phyloP scores from a whole-genome alignment of 2,113 vertebrate genomes.

The Callospermophilus lateralis region DNA sequence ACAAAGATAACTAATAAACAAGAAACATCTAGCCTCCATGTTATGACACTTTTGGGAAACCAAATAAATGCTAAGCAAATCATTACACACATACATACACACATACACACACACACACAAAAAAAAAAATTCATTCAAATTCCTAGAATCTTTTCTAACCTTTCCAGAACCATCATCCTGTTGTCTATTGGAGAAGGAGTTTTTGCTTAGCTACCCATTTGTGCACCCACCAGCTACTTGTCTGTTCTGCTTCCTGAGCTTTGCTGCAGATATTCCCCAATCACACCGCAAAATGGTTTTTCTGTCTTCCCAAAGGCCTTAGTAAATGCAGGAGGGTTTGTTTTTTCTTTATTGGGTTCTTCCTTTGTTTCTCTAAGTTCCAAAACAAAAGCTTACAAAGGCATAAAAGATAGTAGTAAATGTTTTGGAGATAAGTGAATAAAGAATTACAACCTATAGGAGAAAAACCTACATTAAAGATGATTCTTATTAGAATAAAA shows the following conservation, averaged over 20 bases:
- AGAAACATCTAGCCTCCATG: background rate
- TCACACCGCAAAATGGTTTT: accelerated
- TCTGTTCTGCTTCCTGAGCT: background rate
- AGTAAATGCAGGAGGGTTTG: too few species aligned
- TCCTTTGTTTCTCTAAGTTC: background rate
- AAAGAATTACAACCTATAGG: background rate
- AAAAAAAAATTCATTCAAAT: background rate
- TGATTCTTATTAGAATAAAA: background rate
- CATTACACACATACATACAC: background rate
- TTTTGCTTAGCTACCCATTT: background rate
- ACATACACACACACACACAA: too few species aligned
- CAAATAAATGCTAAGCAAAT: background rate
- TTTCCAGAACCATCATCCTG: background rate
- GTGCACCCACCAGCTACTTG: background rate
- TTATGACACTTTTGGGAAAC: background rate
- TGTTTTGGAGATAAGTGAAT: background rate
- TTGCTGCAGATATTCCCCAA: accelerated
- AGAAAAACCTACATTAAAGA: background rate
- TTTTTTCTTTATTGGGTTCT: background rate
- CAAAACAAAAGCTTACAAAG: background rate
- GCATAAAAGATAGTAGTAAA: background rate
- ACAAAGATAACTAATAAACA: background rate
- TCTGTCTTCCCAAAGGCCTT: background rate
- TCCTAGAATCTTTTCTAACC: background rate
- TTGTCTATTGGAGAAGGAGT: background rate